These are phyloP conservation scores for Mandrillus leucophaeus DNA, from an alignment of 2,113 vertebrate species.

Conservation along the genomic window DNA sequence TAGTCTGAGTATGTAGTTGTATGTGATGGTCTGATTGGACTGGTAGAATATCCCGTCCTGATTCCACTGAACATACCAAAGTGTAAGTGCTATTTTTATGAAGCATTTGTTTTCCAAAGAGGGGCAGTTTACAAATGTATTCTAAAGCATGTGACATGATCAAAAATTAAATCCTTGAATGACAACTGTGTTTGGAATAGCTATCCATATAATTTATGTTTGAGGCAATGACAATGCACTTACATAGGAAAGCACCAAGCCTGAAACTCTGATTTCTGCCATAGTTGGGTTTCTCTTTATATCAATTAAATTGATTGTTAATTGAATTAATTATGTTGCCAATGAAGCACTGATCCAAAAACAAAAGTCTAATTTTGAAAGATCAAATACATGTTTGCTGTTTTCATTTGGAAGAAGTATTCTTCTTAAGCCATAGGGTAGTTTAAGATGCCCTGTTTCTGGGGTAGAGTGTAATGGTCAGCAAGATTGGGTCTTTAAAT, in stretches of 20 bases:
- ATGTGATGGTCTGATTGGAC: background rate
- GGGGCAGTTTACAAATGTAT: background rate
- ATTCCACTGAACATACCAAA: background rate
- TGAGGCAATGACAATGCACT: background rate
- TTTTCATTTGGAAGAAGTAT: background rate
- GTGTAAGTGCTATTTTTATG: background rate
- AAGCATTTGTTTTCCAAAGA: background rate
- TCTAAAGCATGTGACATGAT: background rate
- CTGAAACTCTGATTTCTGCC: conserved; percentile 30
- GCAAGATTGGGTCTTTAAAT: background rate
- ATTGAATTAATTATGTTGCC: conserved; percentile 43
- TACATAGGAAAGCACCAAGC: background rate
- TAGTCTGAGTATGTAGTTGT: background rate
- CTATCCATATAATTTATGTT: background rate
- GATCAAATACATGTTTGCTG: background rate
- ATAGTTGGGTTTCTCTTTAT: conserved; percentile 3
- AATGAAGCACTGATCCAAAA: conserved; percentile 22
- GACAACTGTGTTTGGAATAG: background rate
- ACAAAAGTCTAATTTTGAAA: background rate
- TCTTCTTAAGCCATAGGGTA: background rate
- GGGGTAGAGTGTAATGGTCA: background rate
- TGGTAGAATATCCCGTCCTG: background rate
- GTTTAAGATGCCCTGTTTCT: background rate
- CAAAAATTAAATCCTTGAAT: background rate
- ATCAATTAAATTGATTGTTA: conserved; percentile 24